Conservation (phyloP, 2,888 invertebrate genomes). For the Cartodere bifasciata region DNA sequence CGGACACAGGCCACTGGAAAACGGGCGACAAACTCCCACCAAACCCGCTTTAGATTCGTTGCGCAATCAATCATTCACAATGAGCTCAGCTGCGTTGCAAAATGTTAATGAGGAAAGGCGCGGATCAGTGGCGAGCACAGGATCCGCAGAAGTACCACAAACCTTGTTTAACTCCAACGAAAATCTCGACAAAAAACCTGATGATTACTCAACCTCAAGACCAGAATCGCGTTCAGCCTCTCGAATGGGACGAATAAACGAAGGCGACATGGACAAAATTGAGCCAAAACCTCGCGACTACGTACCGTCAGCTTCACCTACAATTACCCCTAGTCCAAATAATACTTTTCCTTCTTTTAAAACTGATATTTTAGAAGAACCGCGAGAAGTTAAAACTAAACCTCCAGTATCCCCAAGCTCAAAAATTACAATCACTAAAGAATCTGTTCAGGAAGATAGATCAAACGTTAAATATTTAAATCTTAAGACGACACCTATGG, state of each 20-base stretch:
- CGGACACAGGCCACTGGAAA: no score
- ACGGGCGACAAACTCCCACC: no score
- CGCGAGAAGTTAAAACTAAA: no score
- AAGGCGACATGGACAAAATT: background rate
- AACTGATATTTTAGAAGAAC: no score
- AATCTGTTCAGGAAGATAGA: constrained; percentile 4
- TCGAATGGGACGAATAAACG: constrained; percentile 25
- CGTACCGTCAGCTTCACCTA: no score
- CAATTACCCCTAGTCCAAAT: no score
- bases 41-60: no score
- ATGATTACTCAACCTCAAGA: constrained; percentile 21
- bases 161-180: constrained; percentile 19
- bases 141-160: constrained; percentile 35
- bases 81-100: no score
- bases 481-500: constrained; percentile 16
- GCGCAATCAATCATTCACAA: no score
- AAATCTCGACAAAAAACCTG: constrained; percentile 21
- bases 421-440: no score
- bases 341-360: no score
- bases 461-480: constrained; percentile 11
- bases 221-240: constrained; percentile 25
- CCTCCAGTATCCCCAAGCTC: no score
- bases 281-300: background rate
- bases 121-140: constrained; percentile 39
- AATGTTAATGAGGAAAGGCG: constrained; percentile 38